Evolutionary conservation across 1,140 invertebrate genomes (phyloP).

Genomic region (Pseudomyrmex dendroicus): DNA sequence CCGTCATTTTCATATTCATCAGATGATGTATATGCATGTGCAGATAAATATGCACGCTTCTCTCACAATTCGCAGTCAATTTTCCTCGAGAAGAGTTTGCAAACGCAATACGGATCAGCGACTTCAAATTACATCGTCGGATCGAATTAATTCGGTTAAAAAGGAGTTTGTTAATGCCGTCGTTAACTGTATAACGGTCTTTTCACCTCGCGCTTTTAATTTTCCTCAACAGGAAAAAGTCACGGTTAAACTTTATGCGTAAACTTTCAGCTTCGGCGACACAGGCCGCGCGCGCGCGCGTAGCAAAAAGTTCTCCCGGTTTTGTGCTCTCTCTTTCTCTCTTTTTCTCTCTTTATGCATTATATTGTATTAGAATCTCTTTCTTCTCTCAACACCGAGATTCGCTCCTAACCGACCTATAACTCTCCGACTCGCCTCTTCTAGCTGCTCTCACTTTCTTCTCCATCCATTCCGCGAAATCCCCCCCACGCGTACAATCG

Average conservation of each 20-base stretch:
- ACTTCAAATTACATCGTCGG: slow-evolving; percentile 36
- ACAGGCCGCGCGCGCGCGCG: slow-evolving; percentile 4
- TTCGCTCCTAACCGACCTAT: slow-evolving; percentile 10
- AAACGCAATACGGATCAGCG: too few relatives aligned
- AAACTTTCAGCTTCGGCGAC: slow-evolving; percentile 25
- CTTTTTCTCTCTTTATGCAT: too few relatives aligned
- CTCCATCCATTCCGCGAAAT: slow-evolving; percentile 2
- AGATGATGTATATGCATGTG: too few relatives aligned
- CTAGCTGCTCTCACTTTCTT: slow-evolving; percentile 24
- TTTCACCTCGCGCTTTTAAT: slow-evolving; percentile 22
- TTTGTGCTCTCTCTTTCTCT: not conserved
- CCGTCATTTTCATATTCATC: too few relatives aligned
- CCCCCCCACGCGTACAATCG: slow-evolving; percentile 49
- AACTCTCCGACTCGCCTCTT: slow-evolving; percentile 1
- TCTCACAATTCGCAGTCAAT: not conserved
- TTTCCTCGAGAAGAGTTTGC: slow-evolving; percentile 1
- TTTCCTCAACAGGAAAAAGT: slow-evolving; percentile 3
- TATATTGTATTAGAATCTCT: slow-evolving; percentile 7
- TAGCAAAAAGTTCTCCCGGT: slow-evolving; percentile 7
- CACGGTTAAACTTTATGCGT: slow-evolving; percentile 36
- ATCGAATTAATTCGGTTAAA: slow-evolving; percentile 34
- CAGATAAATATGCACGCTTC: not conserved
- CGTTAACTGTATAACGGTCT: not conserved
- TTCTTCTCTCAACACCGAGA: slow-evolving; percentile 7
- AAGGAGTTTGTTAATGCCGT: slow-evolving; percentile 34